These are phyloP conservation scores for Corapipo altera DNA, from an alignment of 2,113 vertebrate genomes.

Conservation along the genomic window DNA sequence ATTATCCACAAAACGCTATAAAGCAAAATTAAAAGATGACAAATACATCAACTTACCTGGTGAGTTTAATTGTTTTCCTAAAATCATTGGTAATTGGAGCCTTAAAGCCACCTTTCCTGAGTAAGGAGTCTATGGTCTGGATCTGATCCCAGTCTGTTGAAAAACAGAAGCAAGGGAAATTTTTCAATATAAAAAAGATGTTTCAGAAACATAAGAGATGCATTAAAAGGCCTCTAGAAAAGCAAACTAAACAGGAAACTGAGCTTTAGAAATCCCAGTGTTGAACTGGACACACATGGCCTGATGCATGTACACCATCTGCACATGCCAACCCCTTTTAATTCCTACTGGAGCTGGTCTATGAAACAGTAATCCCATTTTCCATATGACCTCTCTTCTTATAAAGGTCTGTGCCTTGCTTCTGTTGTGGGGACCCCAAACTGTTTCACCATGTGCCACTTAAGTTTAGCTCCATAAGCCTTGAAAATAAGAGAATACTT, in stretches of 20 bases:
- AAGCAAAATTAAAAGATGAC: conserved; percentile 14
- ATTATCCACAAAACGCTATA: not conserved
- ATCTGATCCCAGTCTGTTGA: conserved; percentile 86
- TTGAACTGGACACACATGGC: not conserved
- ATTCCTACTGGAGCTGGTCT: not conserved
- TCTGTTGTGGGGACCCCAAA: not conserved
- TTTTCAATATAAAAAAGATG: not conserved
- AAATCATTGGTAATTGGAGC: conserved; percentile 86
- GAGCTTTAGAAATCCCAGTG: not conserved
- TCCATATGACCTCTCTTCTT: not conserved
- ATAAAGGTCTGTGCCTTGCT: not conserved
- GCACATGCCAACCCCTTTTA: not conserved
- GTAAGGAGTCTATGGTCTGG: conserved; percentile 87
- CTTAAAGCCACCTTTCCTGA: conserved; percentile 87
- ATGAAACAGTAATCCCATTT: not conserved
- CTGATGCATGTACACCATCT: not conserved
- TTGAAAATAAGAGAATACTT: not conserved
- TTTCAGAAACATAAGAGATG: not conserved
- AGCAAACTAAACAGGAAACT: not conserved
- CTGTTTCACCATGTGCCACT: not conserved
- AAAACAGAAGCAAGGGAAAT: conserved; percentile 15
- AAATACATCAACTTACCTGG: conserved; percentile 71
- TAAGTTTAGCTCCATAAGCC: not conserved
- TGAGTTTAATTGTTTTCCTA: conserved; percentile 87
- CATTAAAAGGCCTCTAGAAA: conserved; percentile 6